phyloP scores from a whole-genome alignment of 2,888 invertebrate genomes.

The Metopia argyrocephala region DNA sequence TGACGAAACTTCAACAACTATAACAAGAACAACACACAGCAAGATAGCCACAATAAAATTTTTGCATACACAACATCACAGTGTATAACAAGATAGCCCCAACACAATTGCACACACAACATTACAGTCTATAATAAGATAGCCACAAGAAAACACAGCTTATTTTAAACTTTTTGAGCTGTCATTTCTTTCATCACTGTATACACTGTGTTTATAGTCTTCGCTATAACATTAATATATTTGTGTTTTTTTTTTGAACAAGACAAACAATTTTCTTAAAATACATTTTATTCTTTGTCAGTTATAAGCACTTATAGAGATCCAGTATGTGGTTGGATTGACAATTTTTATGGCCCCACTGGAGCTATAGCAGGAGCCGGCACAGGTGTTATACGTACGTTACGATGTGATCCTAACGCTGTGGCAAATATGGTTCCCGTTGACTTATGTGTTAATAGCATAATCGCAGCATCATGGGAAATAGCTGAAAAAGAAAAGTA shows the following conservation, averaged over 20 bases:
- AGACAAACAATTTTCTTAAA: too few species aligned
- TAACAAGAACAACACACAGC: too few species aligned
- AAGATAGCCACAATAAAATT: too few species aligned
- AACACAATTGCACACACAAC: too few species aligned
- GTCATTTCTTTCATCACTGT: too few species aligned
- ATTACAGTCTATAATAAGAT: too few species aligned
- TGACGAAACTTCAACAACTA: too few species aligned
- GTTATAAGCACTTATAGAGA: slow-evolving; percentile 85
- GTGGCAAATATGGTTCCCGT: slow-evolving; percentile 88
- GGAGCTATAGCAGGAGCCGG: slow-evolving; percentile 86
- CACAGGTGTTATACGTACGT: slow-evolving; percentile 84
- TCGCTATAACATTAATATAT: not conserved
- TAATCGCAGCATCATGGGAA: slow-evolving; percentile 89
- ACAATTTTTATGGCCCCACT: slow-evolving; percentile 94
- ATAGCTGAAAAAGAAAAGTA: slow-evolving; percentile 79
- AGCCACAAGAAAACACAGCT: too few species aligned
- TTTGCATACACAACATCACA: too few species aligned
- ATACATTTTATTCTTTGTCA: slow-evolving; percentile 74
- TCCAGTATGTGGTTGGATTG: slow-evolving; percentile 91
- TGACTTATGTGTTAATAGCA: slow-evolving; percentile 89
- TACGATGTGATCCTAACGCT: slow-evolving; percentile 84
- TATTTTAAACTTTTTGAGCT: too few species aligned
- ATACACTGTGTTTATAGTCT: too few species aligned
- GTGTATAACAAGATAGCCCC: too few species aligned
- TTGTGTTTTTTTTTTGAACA: not conserved